phyloP scores from a whole-genome alignment of 2,113 vertebrate genomes.

The Calyptomena viridis region DNA sequence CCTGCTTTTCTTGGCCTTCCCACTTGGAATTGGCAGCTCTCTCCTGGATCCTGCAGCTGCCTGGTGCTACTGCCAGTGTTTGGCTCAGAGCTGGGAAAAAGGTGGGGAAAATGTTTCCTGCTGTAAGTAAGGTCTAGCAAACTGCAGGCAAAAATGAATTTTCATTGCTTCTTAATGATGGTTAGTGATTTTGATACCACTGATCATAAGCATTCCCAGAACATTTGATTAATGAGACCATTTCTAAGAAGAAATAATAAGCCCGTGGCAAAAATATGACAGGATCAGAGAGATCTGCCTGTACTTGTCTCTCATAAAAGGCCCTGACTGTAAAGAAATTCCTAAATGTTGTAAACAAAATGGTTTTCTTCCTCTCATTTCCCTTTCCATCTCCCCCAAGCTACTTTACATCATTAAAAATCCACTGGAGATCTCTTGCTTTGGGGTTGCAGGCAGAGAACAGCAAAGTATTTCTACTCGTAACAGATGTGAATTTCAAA shows the following conservation, averaged over 20 bases:
- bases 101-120: neutral
- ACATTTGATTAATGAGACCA: constrained; percentile 54
- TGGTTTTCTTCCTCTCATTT: neutral
- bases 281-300: neutral
- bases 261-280: neutral
- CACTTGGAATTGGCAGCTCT: neutral
- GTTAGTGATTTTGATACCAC: constrained; percentile 28
- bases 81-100: neutral
- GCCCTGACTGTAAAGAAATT: neutral
- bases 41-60: neutral
- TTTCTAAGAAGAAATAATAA: constrained; percentile 39
- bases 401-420: neutral
- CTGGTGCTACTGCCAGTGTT: neutral
- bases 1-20: neutral
- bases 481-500: neutral
- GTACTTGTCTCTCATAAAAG: neutral
- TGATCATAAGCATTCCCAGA: constrained; percentile 18
- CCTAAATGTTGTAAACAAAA: neutral
- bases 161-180: constrained; percentile 3
- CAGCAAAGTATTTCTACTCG: rapidly evolving
- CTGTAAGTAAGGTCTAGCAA: neutral
- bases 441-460: neutral
- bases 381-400: neutral
- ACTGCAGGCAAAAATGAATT: neutral
- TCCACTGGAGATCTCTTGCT: neutral